Conservation (phyloP, 2,113 vertebrate species). For the Phaetusa simplex region DNA sequence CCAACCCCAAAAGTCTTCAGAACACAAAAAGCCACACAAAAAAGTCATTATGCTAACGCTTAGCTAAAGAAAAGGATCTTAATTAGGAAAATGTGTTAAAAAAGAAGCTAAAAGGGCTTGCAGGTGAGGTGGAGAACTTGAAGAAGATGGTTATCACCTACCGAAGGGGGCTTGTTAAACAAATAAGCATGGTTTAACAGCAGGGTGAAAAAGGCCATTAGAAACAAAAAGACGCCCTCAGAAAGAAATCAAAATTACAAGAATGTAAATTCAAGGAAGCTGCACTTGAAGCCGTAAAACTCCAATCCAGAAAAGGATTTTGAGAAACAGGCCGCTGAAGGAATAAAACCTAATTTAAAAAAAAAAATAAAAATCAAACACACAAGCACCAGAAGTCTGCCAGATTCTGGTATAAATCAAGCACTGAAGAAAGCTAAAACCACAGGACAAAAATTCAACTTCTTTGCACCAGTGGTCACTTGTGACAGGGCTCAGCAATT, state of each 20-base stretch:
- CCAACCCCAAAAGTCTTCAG: not conserved
- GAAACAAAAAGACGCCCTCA: not conserved
- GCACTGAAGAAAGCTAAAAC: not conserved
- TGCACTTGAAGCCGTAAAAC: not conserved
- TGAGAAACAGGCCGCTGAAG: not conserved
- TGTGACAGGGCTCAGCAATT: not conserved
- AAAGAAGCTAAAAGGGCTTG: not conserved
- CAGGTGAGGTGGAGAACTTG: not conserved
- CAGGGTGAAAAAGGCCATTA: not conserved
- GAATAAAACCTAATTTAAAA: not conserved
- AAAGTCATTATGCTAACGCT: not conserved
- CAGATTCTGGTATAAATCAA: slow-evolving; percentile 4
- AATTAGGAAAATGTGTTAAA: not conserved
- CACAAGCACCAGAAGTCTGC: not conserved
- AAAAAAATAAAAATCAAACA: not conserved
- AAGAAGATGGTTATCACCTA: not conserved
- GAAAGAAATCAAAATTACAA: not conserved
- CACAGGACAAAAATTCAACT: not conserved
- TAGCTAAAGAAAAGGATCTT: not conserved
- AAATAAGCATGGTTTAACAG: not conserved
- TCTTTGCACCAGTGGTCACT: not conserved
- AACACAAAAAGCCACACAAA: not conserved
- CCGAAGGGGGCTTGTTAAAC: not conserved
- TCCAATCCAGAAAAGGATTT: not conserved
- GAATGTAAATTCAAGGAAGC: not conserved